Evolutionary conservation across 2,888 invertebrate species (phyloP), one percentile per base, ranked within the genome.

Genomic region (Pinctada fucata): DNA sequence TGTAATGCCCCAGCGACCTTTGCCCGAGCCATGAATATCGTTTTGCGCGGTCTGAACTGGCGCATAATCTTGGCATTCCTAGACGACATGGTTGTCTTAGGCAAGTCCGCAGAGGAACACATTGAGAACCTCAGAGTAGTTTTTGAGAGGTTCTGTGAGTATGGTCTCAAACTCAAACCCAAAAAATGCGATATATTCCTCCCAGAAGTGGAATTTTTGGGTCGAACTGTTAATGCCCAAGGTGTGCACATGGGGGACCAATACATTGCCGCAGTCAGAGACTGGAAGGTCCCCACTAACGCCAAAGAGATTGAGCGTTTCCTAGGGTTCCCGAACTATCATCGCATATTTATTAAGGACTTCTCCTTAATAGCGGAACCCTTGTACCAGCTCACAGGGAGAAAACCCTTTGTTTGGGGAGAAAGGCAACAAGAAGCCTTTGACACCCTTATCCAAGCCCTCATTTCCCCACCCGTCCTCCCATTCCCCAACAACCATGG

Each of bases 1-100:
- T 64, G 76, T 49, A 79, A 80, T 67, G 82, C 79, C 2, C 82
- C 81, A 6, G 71, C 74, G 8, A 77, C 81, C 2, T 79, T 77
- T 68, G 65, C 76, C 10, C 64, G 79, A 13, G 51, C 49, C 2
- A 76, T 79, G 70, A 69, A 77, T 31, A 16, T 63, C 50, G 75
- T 79, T 4, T 58, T 83, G 3, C 8, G 45, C 0, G 79, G 77
- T 3, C 51, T 82, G 2, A 75, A 73, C 10, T 79, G 78, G 80
- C 73, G 81, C 6, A 81, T 68, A 0, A 76, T 72, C 4, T 16
- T 82, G n/a, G 75, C 71, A 1, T 78, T 78, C 70, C 47, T 80
- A 8, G 82, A 82, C 49, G 82, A 82, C 49, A 72, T 75, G n/a
- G 16, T 78, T 3, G 75, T 80, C 5, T 16, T 77, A n/a, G 75